Conservation (phyloP, 2,888 invertebrate species). For the Diloba caeruleocephala region DNA sequence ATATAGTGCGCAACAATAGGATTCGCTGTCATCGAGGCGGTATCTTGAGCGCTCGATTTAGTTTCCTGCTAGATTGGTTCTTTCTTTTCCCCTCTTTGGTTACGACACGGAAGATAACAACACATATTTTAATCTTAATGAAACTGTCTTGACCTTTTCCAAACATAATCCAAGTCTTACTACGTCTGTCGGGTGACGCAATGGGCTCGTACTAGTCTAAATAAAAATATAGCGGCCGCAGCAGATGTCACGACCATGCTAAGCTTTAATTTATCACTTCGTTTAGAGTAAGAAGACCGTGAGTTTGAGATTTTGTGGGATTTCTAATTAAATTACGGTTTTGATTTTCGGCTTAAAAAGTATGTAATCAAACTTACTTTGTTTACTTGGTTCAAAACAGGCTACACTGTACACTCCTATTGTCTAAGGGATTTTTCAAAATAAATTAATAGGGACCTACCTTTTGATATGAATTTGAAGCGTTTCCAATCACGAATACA, state of each 20-base stretch:
- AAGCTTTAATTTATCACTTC: constrained; percentile 65
- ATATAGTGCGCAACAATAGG: no score
- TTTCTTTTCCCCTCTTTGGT: no score
- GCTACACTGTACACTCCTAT: no score
- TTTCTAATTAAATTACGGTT: constrained; percentile 5
- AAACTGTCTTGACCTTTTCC: constrained; percentile 28
- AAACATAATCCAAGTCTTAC: constrained; percentile 48
- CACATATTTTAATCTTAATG: constrained; percentile 38
- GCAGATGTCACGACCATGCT: constrained; percentile 57
- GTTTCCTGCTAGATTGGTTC: no score
- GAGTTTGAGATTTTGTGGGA: constrained; percentile 8
- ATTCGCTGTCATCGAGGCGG: no score
- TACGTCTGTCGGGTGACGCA: constrained; percentile 30
- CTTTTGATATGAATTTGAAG: no score
- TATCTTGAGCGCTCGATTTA: no score
- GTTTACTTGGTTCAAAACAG: no score
- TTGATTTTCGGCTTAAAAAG: background rate
- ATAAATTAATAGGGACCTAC: no score
- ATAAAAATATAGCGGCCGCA: constrained; percentile 53
- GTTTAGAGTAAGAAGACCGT: constrained; percentile 30
- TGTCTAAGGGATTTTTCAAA: no score
- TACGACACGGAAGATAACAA: constrained; percentile 13
- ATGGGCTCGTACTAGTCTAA: constrained; percentile 41
- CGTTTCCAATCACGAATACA: no score
- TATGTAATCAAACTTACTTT: no score